Base-by-base conservation (phyloP, 2,797 vertebrate genomes). In the Pangasius krempfi region DNA sequence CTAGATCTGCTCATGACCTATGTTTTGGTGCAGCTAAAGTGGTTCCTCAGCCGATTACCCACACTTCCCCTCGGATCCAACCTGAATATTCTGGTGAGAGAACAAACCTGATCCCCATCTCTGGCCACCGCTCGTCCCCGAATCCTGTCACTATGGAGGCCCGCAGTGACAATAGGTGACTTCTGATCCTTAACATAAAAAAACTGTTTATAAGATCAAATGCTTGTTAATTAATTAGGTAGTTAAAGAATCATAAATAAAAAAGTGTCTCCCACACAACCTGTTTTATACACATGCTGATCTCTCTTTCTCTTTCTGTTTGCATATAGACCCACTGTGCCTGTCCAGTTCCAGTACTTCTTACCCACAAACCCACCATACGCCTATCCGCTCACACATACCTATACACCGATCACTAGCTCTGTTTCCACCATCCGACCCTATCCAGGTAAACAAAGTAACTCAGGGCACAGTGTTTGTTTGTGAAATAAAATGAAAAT, bases 301-400 rank as follows among this genome's bases (percentile, higher is more conserved):
- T 20, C 6, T 66, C 14, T 84, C 0, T 70, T 18, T 52, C 1
- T 68, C 27, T 83, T 4, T 84, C 27, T 64, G 16, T 62, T 7
- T 70, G 50, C 89, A 93, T 90, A 0, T 86, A 99, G 98, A 94
- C 97, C 98, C 2, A 94, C 98, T 5, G 97, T 99, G 84, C 98
- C 98, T 40, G 97, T 99, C 89, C 98, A 99, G 94, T 98, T 99
- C 96, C 98, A 99, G 92, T 99, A 99, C 94, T 99, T 98, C 94
- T 91, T 99, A 87, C 98, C 98, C 4, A 96, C 98, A 0, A 99
- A 99, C 92, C 97, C 97, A 0, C 97, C 98, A 4, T 98, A 98
- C 90, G 96, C 96, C 2, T 99, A 99, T 88, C 97, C 98, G 5
- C 92, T 99, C 96, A 96, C 98, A 25, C 98, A 99, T 93, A 98